Evolutionary conservation across 2,113 vertebrate species (phyloP), one percentile per base, ranked within the genome.

Genomic region (Clupea harengus): DNA sequence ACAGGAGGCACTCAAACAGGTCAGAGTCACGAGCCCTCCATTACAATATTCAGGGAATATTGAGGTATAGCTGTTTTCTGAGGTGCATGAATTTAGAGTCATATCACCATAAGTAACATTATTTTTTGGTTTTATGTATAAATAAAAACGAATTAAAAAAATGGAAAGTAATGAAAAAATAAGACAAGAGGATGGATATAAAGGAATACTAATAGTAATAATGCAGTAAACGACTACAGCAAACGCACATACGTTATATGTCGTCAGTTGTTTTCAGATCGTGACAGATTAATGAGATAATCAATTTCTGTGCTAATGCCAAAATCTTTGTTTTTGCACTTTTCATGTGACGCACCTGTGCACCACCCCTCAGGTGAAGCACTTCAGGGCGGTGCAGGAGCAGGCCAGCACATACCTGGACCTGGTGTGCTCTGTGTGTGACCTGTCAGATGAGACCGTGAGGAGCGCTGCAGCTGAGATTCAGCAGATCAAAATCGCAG

Each of bases 371-470:
- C 89, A 99, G 98, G 96, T 98, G 85, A 99, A 99, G 89, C 96
- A 97, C 86, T 97, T 97, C 91, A 93, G 97, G 86, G 94, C 97
- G 87, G 94, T 99, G 44, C 98, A 98, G 87, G 97, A 99, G 82
- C 98, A 99, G 85, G 97, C 97, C 49, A 96, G 95, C 88, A 99
- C 98, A 1, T 99, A 99, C 90, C 92, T 99, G 91, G 97, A 99
- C 92, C 97, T 99, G 72, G 92, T 99, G 32, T 99, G 97, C 80
- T 97, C 98, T 57, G 92, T 96, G 87, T 99, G 97, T 89, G 98
- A 99, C 91, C 94, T 99, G 84, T 95, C 97, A 0, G 95, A 98
- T 85, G 88, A 91, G 8, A 92, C 93, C 15, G 97, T 99, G 92
- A 97, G 95, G 90, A 96, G 93, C 88, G 94, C 96, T 0, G 97